phyloP scores from a whole-genome alignment of 1,140 invertebrate species.

The Neodiprion fabricii region DNA sequence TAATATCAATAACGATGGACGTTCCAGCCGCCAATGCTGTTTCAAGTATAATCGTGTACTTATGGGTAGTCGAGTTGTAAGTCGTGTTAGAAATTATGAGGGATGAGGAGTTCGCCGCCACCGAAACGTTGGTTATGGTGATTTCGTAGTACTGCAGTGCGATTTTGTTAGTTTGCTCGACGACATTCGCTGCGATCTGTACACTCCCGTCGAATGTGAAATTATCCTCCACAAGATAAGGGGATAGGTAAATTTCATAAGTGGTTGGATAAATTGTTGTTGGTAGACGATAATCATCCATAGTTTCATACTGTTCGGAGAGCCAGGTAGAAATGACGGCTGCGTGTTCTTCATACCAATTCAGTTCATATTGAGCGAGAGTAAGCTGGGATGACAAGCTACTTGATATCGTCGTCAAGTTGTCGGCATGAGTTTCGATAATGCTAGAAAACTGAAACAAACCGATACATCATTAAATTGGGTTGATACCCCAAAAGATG shows the following conservation, averaged over 20 bases:
- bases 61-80: not conserved
- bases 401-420: not conserved
- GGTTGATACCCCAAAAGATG: not conserved
- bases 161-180: slow-evolving; percentile 21
- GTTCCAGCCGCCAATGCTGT: slow-evolving; percentile 37
- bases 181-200: slow-evolving; percentile 14
- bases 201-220: slow-evolving; percentile 27
- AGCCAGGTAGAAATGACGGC: not conserved
- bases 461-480: no score
- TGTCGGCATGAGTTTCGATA: not conserved
- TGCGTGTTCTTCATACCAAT: slow-evolving; percentile 8
- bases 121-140: slow-evolving; percentile 20
- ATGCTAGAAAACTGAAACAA: not conserved
- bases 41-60: slow-evolving; percentile 45
- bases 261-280: slow-evolving; percentile 31
- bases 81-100: slow-evolving; percentile 2
- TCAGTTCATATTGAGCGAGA: not conserved
- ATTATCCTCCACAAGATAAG: slow-evolving; percentile 17
- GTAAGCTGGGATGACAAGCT: slow-evolving; percentile 14
- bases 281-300: slow-evolving; percentile 39
- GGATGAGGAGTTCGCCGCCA: not conserved
- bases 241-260: slow-evolving; percentile 33
- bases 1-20: slow-evolving; percentile 56
- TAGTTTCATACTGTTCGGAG: not conserved
- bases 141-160: slow-evolving; percentile 24